Conservation (phyloP, 2,113 vertebrate species). For the Nothobranchius kuhntae region DNA sequence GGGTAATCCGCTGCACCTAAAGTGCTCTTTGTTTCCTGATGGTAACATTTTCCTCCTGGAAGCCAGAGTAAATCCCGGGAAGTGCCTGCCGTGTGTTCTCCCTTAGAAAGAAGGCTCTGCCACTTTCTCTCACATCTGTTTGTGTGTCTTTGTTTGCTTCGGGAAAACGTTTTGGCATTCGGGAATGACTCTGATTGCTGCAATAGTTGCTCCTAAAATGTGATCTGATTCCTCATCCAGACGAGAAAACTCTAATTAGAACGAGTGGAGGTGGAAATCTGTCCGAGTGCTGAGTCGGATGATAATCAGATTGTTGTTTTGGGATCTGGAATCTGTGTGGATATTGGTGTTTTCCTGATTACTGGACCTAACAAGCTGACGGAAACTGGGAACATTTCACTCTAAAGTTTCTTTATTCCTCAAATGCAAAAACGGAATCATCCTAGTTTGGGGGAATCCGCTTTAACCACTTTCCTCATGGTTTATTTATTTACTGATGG, state of each 20-base stretch:
- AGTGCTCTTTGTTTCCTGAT: not conserved
- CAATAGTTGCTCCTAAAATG: constrained; percentile 3
- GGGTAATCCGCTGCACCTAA: constrained; percentile 8
- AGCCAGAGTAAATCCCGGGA: constrained; percentile 35
- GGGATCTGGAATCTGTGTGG: constrained; percentile 12
- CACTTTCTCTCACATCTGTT: constrained; percentile 15
- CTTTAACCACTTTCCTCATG: not conserved
- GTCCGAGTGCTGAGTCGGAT: constrained; percentile 1
- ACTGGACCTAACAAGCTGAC: constrained; percentile 23
- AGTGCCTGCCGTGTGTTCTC: constrained; percentile 41
- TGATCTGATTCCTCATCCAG: constrained; percentile 23
- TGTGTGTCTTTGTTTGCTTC: not conserved
- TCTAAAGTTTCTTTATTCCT: not conserved
- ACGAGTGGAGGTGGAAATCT: not conserved
- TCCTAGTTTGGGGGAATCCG: not conserved
- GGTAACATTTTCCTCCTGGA: not conserved
- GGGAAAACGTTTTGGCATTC: not conserved
- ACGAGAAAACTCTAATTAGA: not conserved
- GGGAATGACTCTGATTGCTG: constrained; percentile 25
- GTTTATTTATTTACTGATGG: not conserved
- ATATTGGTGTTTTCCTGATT: not conserved
- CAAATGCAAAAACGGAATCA: not conserved
- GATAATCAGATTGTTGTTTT: constrained; percentile 29
- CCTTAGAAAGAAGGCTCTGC: constrained; percentile 22
- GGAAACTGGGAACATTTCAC: constrained; percentile 47